phyloP scores from a whole-genome alignment of 2,113 vertebrate species.

The Maccullochella peelii region DNA sequence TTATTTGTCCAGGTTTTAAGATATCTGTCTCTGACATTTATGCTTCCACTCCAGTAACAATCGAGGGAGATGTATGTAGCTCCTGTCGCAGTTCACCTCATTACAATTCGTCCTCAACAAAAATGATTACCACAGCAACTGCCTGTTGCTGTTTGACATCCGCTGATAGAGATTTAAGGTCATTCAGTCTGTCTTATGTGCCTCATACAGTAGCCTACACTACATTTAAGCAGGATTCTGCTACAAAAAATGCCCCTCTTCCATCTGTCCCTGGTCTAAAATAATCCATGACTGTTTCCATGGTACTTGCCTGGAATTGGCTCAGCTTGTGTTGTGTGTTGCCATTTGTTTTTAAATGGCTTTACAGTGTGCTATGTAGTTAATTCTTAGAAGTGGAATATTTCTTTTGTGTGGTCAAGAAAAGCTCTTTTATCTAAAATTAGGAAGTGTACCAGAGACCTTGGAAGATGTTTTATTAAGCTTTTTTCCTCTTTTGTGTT shows the following conservation, averaged over 20 bases:
- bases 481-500: too few relatives aligned
- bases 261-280: background rate
- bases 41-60: too few relatives aligned
- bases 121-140: too few relatives aligned
- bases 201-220: background rate
- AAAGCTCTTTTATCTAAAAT: background rate
- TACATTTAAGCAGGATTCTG: background rate
- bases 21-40: too few relatives aligned
- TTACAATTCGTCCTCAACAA: too few relatives aligned
- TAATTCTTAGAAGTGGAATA: background rate
- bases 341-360: background rate
- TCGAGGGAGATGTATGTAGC: too few relatives aligned
- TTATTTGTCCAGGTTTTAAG: too few relatives aligned
- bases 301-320: background rate
- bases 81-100: too few relatives aligned
- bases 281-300: background rate
- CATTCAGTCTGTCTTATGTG: background rate
- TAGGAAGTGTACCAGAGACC: background rate
- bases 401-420: background rate
- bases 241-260: background rate
- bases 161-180: background rate
- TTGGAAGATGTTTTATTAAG: too few relatives aligned
- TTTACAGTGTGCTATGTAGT: background rate
- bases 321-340: background rate
- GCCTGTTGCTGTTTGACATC: background rate